Percentiles rank a stretch among this genome's conserved stretches.
Conservation (phyloP, 2,113 vertebrate species). For the Pitta sordida region DNA sequence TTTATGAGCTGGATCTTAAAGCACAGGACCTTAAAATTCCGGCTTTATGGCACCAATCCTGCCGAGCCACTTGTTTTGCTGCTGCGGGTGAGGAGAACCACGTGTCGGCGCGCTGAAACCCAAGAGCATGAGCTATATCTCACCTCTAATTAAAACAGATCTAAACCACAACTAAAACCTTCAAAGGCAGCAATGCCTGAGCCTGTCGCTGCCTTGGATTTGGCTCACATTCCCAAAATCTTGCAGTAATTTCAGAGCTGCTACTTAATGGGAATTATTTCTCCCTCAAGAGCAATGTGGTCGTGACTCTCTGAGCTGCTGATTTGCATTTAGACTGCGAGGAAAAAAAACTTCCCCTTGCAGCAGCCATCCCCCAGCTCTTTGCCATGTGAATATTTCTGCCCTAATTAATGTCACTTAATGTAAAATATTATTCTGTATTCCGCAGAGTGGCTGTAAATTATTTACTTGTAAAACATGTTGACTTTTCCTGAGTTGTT, state of each 20-base stretch:
- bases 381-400: conserved; percentile 62
- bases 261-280: conserved; percentile 37
- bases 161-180: not conserved
- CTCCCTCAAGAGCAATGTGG: conserved; percentile 32
- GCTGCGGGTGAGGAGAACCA: not conserved
- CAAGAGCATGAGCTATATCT: not conserved
- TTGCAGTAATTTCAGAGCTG: not conserved
- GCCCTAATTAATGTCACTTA: conserved; percentile 72
- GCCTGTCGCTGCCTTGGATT: not conserved
- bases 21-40: not conserved
- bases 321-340: conserved; percentile 62
- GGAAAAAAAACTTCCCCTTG: not conserved
- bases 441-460: conserved; percentile 55
- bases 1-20: not conserved
- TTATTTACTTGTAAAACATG: conserved; percentile 72
- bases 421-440: conserved; percentile 53
- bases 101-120: not conserved
- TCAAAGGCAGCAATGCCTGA: not conserved
- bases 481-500: conserved; percentile 71
- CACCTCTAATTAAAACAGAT: not conserved
- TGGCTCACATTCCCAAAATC: not conserved
- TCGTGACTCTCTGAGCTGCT: conserved; percentile 19
- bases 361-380: conserved; percentile 26
- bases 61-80: not conserved
- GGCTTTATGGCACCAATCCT: not conserved